These are phyloP conservation scores for Silurus meridionalis DNA, from an alignment of 2,113 vertebrate genomes.

Conservation along the genomic window DNA sequence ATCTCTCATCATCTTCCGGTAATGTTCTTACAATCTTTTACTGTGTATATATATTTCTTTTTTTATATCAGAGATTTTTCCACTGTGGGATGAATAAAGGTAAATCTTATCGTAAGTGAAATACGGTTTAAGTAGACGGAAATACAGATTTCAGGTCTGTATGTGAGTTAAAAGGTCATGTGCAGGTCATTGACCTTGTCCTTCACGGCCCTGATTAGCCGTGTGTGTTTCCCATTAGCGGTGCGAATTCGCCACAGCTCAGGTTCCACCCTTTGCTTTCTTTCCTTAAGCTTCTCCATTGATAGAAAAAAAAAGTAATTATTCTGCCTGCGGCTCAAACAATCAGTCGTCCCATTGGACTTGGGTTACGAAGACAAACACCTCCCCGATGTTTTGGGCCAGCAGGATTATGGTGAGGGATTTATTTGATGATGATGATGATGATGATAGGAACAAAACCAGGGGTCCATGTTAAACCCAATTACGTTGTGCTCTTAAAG, in stretches of 20 bases:
- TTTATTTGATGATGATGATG: background rate
- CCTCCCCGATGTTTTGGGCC: conserved; percentile 6
- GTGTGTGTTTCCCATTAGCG: conserved; percentile 36
- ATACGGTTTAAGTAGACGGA: background rate
- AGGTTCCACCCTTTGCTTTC: conserved; percentile 26
- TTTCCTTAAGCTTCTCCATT: conserved; percentile 31
- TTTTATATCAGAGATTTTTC: no score
- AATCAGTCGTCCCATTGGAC: conserved; percentile 22
- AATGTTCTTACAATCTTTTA: no score
- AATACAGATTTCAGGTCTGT: background rate
- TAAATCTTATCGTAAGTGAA: background rate
- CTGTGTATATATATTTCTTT: no score
- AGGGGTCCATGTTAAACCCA: background rate
- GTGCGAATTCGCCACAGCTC: conserved; percentile 6
- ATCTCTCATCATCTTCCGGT: no score
- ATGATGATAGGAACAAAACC: background rate
- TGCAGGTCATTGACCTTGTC: conserved; percentile 33
- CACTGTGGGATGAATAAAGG: no score
- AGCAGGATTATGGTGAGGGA: background rate
- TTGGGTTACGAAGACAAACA: conserved; percentile 40
- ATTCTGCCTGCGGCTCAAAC: conserved; percentile 30
- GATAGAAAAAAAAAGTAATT: conserved; percentile 44
- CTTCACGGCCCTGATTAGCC: conserved; percentile 40
- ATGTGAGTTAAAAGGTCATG: background rate
- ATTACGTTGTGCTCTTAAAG: background rate